Evolutionary conservation across 1,140 invertebrate genomes (phyloP).

Genomic region (Drosophila kanapiae): DNA sequence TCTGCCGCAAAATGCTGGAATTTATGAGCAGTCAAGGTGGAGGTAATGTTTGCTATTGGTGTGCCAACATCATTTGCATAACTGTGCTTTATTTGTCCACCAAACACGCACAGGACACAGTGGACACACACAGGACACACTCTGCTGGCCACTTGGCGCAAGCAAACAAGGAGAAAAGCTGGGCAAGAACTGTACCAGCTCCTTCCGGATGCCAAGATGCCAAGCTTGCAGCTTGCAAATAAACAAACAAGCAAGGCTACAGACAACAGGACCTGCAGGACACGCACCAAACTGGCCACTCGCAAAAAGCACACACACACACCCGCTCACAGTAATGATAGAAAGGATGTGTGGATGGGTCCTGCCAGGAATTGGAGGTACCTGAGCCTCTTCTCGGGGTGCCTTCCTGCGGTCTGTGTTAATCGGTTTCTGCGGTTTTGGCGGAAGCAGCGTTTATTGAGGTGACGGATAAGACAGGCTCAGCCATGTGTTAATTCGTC

Average conservation of each 20-base stretch:
- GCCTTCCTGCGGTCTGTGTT: constrained; percentile 11
- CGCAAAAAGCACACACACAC: too few relatives aligned
- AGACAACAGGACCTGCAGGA: constrained; percentile 23
- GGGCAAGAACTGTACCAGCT: constrained; percentile 1
- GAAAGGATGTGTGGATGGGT: not conserved
- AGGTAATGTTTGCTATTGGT: constrained; percentile 7
- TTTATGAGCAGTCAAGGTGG: constrained; percentile 23
- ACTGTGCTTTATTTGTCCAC: constrained; percentile 37
- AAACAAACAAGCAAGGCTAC: constrained; percentile 31
- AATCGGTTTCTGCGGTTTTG: constrained; percentile 31
- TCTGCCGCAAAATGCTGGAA: constrained; percentile 31
- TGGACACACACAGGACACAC: constrained; percentile 3
- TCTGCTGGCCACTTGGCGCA: constrained; percentile 37
- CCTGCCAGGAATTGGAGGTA: not conserved
- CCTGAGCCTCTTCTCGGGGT: not conserved
- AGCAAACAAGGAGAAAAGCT: constrained; percentile 28
- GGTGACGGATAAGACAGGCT: not conserved
- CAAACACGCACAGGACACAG: constrained; percentile 21
- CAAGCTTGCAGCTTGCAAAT: constrained; percentile 40
- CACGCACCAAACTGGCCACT: constrained; percentile 15
- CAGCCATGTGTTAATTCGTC: not conserved
- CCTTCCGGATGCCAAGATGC: constrained; percentile 38
- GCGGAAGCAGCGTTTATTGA: not conserved
- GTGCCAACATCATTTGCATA: constrained; percentile 39
- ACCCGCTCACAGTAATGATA: not conserved